Evolutionary conservation across 2,113 vertebrate genomes (phyloP).

Genomic region (Pangasianodon hypophthalmus): DNA sequence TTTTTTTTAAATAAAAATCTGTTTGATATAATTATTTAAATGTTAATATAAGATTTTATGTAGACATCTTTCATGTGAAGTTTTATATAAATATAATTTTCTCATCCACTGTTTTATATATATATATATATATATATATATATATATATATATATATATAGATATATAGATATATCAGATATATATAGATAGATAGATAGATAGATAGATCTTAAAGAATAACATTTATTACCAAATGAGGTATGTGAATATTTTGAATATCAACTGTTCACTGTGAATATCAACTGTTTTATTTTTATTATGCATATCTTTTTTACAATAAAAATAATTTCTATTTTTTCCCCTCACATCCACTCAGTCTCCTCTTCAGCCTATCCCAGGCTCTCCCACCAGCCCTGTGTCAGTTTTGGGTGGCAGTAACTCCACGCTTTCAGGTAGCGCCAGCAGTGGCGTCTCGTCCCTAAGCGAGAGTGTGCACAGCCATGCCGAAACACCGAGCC

Average conservation of each 20-base stretch:
- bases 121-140: too few relatives aligned
- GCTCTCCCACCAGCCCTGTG: conserved; percentile 93
- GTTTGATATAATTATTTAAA: background rate
- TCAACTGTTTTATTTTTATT: background rate
- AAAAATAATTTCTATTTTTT: background rate
- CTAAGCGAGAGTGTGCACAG: conserved; percentile 82
- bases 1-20: background rate
- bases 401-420: conserved; percentile 94
- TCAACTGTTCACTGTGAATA: background rate
- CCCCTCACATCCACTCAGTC: conserved; percentile 71
- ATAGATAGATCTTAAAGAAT: background rate
- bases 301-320: background rate
- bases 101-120: background rate
- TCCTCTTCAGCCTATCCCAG: conserved; percentile 92
- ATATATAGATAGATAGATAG: too few relatives aligned
- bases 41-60: background rate
- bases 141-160: too few relatives aligned
- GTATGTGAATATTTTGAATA: background rate
- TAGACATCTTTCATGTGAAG: background rate
- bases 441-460: conserved; percentile 94
- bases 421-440: conserved; percentile 92
- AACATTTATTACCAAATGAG: background rate
- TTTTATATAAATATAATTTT: background rate
- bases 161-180: too few relatives aligned
- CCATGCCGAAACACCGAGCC: conserved; percentile 40